Evolutionary conservation across 2,888 invertebrate genomes (phyloP).

Genomic region (Ochropleura leucogaster): DNA sequence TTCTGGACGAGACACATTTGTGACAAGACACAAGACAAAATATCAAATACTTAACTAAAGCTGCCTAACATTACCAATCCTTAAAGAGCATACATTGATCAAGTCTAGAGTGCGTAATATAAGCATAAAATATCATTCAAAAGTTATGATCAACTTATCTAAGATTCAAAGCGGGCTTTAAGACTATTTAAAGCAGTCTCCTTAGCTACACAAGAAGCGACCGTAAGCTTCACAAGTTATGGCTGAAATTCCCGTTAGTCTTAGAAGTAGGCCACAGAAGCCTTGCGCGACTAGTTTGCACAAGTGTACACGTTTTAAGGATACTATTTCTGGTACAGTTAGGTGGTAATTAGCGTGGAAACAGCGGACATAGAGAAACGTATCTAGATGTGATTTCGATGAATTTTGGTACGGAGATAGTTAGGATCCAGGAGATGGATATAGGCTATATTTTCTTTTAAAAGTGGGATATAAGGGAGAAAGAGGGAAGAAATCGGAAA

Average conservation of each 20-base stretch:
- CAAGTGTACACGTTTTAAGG: constrained; percentile 77
- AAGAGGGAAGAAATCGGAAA: too few species aligned
- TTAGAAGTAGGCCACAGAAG: constrained; percentile 71
- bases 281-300: constrained; percentile 74
- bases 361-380: constrained; percentile 16
- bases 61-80: not conserved
- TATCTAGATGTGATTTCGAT: not conserved
- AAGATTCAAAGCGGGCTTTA: constrained; percentile 55
- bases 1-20: not conserved
- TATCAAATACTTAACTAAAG: not conserved
- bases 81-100: not conserved
- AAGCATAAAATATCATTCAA: constrained; percentile 34
- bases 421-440: too few species aligned
- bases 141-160: constrained; percentile 49
- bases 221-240: constrained; percentile 27
- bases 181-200: constrained; percentile 46
- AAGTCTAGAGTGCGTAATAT: constrained; percentile 10
- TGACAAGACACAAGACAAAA: too few species aligned
- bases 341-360: constrained; percentile 61
- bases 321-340: constrained; percentile 71
- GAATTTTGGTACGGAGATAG: too few species aligned
- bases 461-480: too few species aligned
- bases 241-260: constrained; percentile 38
- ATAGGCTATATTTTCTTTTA: too few species aligned
- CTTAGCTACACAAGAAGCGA: constrained; percentile 37